A percentile compares a stretch with the other conserved stretches of the same genome.
These are phyloP conservation scores for Gibbula magus DNA, from an alignment of 2,888 invertebrate genomes.

Conservation along the genomic window DNA sequence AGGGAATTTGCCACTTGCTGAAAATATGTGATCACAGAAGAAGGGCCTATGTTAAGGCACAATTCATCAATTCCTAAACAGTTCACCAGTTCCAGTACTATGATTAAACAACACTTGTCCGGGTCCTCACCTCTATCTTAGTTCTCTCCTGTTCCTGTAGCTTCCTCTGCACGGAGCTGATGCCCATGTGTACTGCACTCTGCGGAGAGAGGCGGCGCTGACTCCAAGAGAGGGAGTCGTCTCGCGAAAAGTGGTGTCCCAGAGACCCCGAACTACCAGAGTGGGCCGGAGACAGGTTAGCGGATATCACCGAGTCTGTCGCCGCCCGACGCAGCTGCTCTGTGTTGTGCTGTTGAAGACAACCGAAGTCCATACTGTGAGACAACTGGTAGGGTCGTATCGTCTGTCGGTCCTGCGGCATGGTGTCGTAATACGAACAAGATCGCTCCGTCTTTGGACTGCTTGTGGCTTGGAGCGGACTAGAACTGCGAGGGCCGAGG, in stretches of 20 bases:
- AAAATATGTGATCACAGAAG: no score
- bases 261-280: slow-evolving; percentile 23
- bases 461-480: slow-evolving; percentile 35
- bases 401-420: slow-evolving; percentile 38
- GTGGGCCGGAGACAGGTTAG: slow-evolving; percentile 39
- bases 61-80: no score
- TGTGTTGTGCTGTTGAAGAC: slow-evolving; percentile 47
- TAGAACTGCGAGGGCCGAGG: slow-evolving; percentile 27
- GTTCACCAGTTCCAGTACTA: no score
- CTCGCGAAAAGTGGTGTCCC: slow-evolving; percentile 31
- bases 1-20: no score
- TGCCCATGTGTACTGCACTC: slow-evolving; percentile 69
- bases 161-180: slow-evolving; percentile 67
- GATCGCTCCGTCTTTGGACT: slow-evolving; percentile 36
- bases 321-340: slow-evolving; percentile 58
- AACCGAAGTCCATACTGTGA: slow-evolving; percentile 63
- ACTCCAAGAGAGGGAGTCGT: slow-evolving; percentile 36
- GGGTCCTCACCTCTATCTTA: slow-evolving; percentile 62
- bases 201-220: slow-evolving; percentile 59
- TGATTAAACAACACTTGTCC: slow-evolving; percentile 24
- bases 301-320: slow-evolving; percentile 62
- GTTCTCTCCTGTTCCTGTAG: slow-evolving; percentile 68
- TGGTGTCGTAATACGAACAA: slow-evolving; percentile 44
- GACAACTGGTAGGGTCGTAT: slow-evolving; percentile 57
- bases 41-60: no score